Percentiles rank a stretch among this genome's conserved stretches.
Conservation (phyloP, 2,113 vertebrate species). For the Melozone crissalis region DNA sequence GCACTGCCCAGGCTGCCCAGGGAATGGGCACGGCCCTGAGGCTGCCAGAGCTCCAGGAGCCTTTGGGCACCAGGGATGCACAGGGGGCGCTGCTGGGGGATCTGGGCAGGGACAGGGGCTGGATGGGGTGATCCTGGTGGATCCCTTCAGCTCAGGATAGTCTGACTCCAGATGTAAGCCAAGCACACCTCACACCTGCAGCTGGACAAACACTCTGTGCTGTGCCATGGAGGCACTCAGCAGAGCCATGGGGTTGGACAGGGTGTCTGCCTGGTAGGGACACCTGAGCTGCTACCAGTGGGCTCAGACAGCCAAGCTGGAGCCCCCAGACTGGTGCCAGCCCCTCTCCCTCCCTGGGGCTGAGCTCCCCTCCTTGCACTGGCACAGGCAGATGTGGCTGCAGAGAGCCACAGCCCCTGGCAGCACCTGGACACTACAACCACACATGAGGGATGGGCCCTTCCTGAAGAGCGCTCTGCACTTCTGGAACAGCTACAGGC, state of each 20-base stretch:
- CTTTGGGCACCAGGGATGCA: neutral
- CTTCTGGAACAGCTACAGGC: neutral
- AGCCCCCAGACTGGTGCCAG: neutral
- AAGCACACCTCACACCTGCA: neutral
- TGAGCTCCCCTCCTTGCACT: neutral
- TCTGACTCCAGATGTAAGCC: neutral
- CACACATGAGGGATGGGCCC: rapidly evolving
- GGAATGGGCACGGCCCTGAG: neutral
- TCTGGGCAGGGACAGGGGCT: neutral
- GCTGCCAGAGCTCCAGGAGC: neutral
- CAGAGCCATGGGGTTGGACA: neutral
- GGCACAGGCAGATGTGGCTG: rapidly evolving
- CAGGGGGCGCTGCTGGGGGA: neutral
- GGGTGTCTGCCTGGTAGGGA: neutral
- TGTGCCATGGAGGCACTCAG: rapidly evolving
- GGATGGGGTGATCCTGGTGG: neutral
- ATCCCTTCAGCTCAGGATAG: neutral
- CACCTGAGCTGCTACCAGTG: neutral
- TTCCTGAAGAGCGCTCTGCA: neutral
- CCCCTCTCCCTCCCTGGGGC: rapidly evolving
- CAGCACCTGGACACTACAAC: rapidly evolving
- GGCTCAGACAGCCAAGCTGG: neutral
- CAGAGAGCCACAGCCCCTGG: neutral
- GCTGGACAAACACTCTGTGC: rapidly evolving
- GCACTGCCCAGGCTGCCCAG: neutral